Evolutionary conservation across 2,113 vertebrate species (phyloP).

Genomic region (Saguinus imperator): DNA sequence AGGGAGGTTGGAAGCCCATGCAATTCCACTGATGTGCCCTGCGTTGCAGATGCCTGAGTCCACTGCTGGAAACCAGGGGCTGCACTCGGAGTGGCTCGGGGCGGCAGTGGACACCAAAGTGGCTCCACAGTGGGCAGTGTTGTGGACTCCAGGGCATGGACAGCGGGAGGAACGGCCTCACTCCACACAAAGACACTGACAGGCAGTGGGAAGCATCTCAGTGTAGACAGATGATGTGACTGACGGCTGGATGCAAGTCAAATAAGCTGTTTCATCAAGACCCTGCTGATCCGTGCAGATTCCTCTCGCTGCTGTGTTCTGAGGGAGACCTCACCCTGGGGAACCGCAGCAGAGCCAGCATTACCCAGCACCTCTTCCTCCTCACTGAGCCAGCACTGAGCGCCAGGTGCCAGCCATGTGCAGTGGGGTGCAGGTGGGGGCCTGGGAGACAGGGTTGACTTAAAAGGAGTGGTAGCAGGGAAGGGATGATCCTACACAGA

Average conservation of each 20-base stretch:
- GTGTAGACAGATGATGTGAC: constrained; percentile 65
- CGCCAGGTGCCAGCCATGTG: too few species aligned
- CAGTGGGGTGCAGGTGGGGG: neutral
- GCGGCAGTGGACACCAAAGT: constrained; percentile 63
- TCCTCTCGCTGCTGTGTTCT: neutral
- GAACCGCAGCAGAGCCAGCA: neutral
- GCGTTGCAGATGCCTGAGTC: constrained; percentile 75
- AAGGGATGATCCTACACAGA: too few species aligned
- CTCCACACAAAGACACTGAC: neutral
- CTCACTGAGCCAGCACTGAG: neutral
- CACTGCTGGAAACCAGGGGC: constrained; percentile 75
- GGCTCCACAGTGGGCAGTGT: constrained; percentile 71
- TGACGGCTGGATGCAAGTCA: constrained; percentile 81
- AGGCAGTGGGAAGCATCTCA: constrained; percentile 71
- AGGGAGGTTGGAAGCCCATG: constrained; percentile 78
- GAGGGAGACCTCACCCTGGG: fast-evolving
- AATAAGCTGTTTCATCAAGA: constrained; percentile 82
- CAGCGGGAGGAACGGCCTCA: neutral
- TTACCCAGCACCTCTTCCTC: neutral
- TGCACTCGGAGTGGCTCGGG: constrained; percentile 64
- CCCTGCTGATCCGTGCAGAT: constrained; percentile 71
- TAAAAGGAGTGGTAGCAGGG: too few species aligned
- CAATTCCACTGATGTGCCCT: constrained; percentile 77
- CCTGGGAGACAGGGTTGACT: too few species aligned
- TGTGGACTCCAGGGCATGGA: constrained; percentile 51